Conservation (phyloP, 92 coral and sea anemone genomes). For the Palythoa caribaeorum region DNA sequence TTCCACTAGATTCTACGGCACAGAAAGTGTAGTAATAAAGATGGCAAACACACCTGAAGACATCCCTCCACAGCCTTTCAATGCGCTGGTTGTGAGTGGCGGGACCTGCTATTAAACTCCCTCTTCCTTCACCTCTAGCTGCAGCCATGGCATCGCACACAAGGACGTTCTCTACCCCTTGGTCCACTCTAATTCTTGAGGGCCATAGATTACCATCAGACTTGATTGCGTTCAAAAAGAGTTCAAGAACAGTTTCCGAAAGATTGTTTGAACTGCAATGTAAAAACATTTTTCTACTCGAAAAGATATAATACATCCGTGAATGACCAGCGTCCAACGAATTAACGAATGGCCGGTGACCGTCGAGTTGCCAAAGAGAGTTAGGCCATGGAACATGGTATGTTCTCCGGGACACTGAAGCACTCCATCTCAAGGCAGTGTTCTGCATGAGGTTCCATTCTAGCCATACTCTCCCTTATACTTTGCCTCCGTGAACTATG, state of each 20-base stretch:
- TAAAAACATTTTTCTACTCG: conserved; percentile 36
- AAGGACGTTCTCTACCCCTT: conserved; percentile 41
- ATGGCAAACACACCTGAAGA: conserved; percentile 42
- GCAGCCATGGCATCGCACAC: conserved; percentile 18
- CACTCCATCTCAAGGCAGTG: conserved; percentile 34
- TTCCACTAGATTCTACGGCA: conserved; percentile 38
- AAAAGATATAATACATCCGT: neutral
- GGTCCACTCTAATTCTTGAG: conserved; percentile 39
- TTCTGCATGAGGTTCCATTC: conserved; percentile 30
- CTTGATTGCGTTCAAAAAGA: conserved; percentile 45
- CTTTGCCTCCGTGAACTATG: conserved; percentile 51
- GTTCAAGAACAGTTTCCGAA: conserved; percentile 31
- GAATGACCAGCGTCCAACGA: conserved; percentile 46
- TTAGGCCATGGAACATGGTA: conserved; percentile 36
- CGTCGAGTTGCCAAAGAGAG: conserved; percentile 39
- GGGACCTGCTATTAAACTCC: conserved; percentile 23
- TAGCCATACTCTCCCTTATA: conserved; percentile 41
- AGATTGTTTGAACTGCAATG: conserved; percentile 33
- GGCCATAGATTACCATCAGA: conserved; percentile 46
- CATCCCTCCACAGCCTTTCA: conserved; percentile 50
- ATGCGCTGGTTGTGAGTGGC: conserved; percentile 28
- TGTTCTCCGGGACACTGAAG: conserved; percentile 35
- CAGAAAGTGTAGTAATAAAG: conserved; percentile 36
- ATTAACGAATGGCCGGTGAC: conserved; percentile 40
- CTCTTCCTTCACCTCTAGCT: conserved; percentile 50